Conservation (phyloP, 2,113 vertebrate genomes). For the Phainopepla nitens region DNA sequence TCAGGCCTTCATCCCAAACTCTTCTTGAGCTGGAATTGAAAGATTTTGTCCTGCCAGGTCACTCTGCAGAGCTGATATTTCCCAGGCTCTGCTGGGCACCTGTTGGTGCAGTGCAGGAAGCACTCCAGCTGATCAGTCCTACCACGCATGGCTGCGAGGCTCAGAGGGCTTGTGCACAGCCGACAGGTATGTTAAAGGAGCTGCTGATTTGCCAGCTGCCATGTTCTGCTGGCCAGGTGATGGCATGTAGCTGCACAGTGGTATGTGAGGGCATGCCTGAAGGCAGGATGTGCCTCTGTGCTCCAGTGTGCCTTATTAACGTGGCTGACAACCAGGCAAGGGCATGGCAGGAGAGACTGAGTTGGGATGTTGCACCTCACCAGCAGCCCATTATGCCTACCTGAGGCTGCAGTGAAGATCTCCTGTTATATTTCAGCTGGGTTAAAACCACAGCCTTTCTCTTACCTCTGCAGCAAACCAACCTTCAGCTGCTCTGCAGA, state of each 20-base stretch:
- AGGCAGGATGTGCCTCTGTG: not conserved
- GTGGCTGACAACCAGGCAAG: not conserved
- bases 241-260: not conserved
- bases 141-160: fast-evolving
- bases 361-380: not conserved
- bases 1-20: not conserved
- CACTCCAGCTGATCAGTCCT: not conserved
- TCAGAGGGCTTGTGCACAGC: not conserved
- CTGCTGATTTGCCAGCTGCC: not conserved
- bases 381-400: not conserved
- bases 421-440: not conserved
- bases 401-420: not conserved
- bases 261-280: not conserved
- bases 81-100: not conserved
- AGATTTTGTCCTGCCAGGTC: not conserved
- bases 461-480: not conserved
- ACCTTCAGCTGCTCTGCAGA: not conserved
- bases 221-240: not conserved
- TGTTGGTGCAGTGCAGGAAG: fast-evolving
- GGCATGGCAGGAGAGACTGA: not conserved
- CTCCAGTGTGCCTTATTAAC: fast-evolving
- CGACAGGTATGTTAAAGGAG: not conserved
- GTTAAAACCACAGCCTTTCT: not conserved
- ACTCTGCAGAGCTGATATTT: not conserved
- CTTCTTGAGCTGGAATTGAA: not conserved